Evolutionary conservation across 2,797 vertebrate genomes (phyloP), one percentile per base, ranked within the genome.

Genomic region (Phrynocephalus forsythii): DNA sequence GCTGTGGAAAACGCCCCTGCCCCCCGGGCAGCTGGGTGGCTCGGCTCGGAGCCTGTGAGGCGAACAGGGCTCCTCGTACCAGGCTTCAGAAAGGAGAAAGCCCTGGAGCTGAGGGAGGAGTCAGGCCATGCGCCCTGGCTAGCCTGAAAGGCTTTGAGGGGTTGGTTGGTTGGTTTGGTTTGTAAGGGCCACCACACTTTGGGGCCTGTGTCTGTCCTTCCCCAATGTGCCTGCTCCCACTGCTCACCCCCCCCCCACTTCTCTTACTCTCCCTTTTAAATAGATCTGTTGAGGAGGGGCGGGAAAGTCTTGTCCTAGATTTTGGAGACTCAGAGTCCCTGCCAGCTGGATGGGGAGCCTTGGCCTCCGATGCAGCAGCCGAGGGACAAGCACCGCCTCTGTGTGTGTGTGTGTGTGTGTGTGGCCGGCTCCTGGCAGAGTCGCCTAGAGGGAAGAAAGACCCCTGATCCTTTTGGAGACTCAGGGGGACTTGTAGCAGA

Each of bases 61-160:
- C 90, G 87, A 72, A 71, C 10, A 26, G 90, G 78, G 71, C 44
- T 1, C 28, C 66, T 44, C 87, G 60, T 83, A 18, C 86, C 50
- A 81, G 82, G 66, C 33, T 38, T 75, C 16, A 5, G 50, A 30
- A 80, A 44, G 9, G 66, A 60, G n/a, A 5, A 10, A 66, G 85
- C 7, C 20, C 8, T 5, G 69, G 11, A 8, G 6, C 1, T 24
- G 38, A 38, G 1, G 22, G 28, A 11, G n/a, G 72, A 10, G 20
- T 72, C 44, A 71, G 81, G 38, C 38, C 38, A 44, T 3, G 38
- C 38, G 1, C 38, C 38, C 5, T 44, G 38, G 38, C 38, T 44
- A 44, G 38, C 38, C 38, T 44, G 38, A 56, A 56, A 56, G 52
- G 52, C 52, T 8, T 56, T 56, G 9, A 9, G 9, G 9, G 52